These are phyloP conservation scores for Phaedon cochleariae DNA, from an alignment of 2,888 invertebrate genomes.

Conservation along the genomic window DNA sequence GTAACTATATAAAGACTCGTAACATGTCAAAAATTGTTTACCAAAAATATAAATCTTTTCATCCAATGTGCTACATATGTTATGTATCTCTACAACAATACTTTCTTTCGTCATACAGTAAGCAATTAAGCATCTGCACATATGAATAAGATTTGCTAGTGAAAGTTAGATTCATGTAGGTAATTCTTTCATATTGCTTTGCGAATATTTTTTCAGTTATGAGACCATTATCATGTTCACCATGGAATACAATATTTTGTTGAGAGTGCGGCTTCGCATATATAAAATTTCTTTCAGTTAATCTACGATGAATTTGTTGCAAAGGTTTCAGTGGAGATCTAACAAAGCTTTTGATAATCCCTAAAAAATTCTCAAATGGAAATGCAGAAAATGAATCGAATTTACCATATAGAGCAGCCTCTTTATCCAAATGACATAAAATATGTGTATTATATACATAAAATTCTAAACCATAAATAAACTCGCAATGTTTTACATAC, in stretches of 20 bases:
- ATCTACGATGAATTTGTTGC: conserved; percentile 21
- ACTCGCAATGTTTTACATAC: conserved; percentile 21
- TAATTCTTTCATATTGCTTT: background rate
- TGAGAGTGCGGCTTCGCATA: background rate
- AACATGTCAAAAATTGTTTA: conserved; percentile 16
- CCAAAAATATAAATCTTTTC: conserved; percentile 11
- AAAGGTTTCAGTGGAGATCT: conserved; percentile 20
- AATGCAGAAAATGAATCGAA: conserved; percentile 29
- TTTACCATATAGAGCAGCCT: conserved; percentile 20
- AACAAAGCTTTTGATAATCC: conserved; percentile 18
- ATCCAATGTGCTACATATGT: conserved; percentile 10
- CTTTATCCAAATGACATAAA: conserved; percentile 22
- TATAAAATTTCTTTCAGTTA: conserved; percentile 12
- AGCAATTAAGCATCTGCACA: background rate
- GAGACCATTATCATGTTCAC: background rate
- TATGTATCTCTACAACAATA: conserved; percentile 18
- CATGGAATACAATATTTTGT: background rate
- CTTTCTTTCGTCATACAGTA: background rate
- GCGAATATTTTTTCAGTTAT: background rate
- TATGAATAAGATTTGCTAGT: background rate
- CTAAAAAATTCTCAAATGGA: conserved; percentile 26
- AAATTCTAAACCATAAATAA: conserved; percentile 24
- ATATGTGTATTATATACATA: conserved; percentile 26
- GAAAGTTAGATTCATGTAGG: background rate
- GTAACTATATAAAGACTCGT: background rate